Base-by-base conservation (phyloP, 2,888 invertebrate species). In the Diarsia dahlii region DNA sequence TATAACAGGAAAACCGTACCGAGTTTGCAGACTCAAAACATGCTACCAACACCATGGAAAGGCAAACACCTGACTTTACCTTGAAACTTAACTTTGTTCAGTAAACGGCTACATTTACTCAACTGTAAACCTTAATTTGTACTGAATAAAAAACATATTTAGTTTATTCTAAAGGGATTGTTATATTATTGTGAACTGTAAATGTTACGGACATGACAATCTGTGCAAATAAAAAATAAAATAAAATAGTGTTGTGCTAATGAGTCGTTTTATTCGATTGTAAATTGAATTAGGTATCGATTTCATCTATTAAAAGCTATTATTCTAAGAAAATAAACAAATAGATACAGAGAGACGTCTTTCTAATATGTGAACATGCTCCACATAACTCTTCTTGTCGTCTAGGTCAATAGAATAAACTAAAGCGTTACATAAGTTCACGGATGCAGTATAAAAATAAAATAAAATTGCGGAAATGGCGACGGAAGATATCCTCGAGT, bases 171-270 rank as follows among this genome's bases (percentile, higher is more conserved):
- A 73, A 68, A 68, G 54, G 12, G 34, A 45, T 34, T 13, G 3
- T 10, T 18, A 13, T 34, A 34, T 18, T 58, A 23, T 72, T 54
- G 15, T 58, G 13, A 76, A 74, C 54, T 72, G 60, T 70, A 34
- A 39, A 54, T 68, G 45, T n/a, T 64, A 71, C 54, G 45, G 71
- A 62, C 73, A 62, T 60, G 68, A 82, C 86, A 88, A 85, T 84
- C 87, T 89, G 88, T 87, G 78, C 88, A 90, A 90, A 90, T 88
- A 89, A 82, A 66, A 90, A 90, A 90, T 88, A 89, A 82, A 66
- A 56, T 45, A 66, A 69, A 75, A 69, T 80, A 81, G 80, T 78
- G 88, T 15, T 85, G 85, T 76, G 54, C 64, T 9, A 64, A 34
- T 23, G 20, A 60, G 2, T 20, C 9, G 66, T 50, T 75, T 28